phyloP scores from a whole-genome alignment of 2,888 invertebrate genomes.

The Troides aeacus region DNA sequence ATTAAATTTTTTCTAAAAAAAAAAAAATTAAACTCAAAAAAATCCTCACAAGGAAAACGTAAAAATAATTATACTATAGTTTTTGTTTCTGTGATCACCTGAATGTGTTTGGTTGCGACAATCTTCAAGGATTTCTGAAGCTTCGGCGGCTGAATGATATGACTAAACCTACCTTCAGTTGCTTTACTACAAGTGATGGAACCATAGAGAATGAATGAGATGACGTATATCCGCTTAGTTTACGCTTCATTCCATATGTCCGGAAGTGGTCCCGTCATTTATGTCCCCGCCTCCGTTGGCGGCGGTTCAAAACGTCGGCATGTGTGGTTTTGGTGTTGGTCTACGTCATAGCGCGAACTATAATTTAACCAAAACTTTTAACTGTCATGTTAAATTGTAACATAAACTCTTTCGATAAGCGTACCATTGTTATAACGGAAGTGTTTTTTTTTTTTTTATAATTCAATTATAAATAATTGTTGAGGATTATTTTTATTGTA shows the following conservation, averaged over 20 bases:
- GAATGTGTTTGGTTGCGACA: not conserved
- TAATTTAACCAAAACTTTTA: not conserved
- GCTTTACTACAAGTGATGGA: not conserved
- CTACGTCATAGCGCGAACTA: not conserved
- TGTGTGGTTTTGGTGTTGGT: not conserved
- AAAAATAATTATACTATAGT: not conserved
- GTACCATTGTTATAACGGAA: slow-evolving; percentile 42
- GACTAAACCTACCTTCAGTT: not conserved
- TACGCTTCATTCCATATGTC: not conserved
- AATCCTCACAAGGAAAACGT: not conserved
- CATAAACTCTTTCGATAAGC: slow-evolving; percentile 36
- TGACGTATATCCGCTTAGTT: not conserved
- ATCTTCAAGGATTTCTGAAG: not conserved
- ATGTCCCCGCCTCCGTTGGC: not conserved
- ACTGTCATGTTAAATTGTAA: slow-evolving; percentile 21
- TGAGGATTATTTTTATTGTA: slow-evolving; percentile 46
- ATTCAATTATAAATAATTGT: slow-evolving; percentile 44
- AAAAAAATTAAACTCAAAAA: not conserved
- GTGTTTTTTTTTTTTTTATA: slow-evolving; percentile 41
- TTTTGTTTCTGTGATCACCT: not conserved
- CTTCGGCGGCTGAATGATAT: not conserved
- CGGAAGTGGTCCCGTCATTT: not conserved
- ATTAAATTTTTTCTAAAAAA: too few species aligned
- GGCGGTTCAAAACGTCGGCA: not conserved
- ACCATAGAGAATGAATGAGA: not conserved